Percentiles rank a stretch among this genome's conserved stretches.
Conservation (phyloP, 2,797 vertebrate species). For the Zalophus californianus region DNA sequence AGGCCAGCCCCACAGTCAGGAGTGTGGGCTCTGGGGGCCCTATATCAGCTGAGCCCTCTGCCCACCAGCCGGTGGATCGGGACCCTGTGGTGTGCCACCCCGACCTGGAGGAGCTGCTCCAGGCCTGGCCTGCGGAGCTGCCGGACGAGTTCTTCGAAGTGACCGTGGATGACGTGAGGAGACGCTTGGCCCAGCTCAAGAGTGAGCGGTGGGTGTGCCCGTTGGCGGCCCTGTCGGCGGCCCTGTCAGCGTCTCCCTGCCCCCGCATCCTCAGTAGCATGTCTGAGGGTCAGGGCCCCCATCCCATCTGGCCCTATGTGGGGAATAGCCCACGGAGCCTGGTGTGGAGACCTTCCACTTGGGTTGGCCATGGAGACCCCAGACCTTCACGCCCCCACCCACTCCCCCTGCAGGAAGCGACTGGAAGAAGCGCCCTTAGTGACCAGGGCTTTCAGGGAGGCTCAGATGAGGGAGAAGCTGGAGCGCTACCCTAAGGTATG, state of each 20-base stretch:
- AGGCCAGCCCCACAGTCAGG: neutral
- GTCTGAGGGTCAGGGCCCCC: neutral
- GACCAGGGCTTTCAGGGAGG: conserved; percentile 92
- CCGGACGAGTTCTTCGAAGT: conserved; percentile 98
- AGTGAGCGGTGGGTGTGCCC: conserved; percentile 93
- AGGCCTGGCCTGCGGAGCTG: conserved; percentile 86
- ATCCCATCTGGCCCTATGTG: too few species aligned
- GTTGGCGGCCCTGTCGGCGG: accelerated
- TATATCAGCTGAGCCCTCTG: neutral
- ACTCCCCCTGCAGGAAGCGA: conserved; percentile 87
- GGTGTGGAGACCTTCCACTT: neutral
- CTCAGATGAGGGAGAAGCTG: conserved; percentile 94
- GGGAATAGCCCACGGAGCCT: neutral
- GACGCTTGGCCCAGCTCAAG: conserved; percentile 96
- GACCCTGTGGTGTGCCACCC: conserved; percentile 94
- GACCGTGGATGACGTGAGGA: conserved; percentile 96
- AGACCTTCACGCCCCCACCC: neutral
- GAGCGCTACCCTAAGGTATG: conserved; percentile 95
- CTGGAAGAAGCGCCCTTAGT: conserved; percentile 96
- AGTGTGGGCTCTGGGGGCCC: neutral
- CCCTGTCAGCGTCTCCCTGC: accelerated
- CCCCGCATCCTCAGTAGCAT: accelerated
- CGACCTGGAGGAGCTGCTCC: conserved; percentile 86
- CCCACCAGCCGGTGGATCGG: conserved; percentile 78
- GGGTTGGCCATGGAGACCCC: neutral